phyloP scores from a whole-genome alignment of 2,113 vertebrate species.

The Periophthalmus modestus region DNA sequence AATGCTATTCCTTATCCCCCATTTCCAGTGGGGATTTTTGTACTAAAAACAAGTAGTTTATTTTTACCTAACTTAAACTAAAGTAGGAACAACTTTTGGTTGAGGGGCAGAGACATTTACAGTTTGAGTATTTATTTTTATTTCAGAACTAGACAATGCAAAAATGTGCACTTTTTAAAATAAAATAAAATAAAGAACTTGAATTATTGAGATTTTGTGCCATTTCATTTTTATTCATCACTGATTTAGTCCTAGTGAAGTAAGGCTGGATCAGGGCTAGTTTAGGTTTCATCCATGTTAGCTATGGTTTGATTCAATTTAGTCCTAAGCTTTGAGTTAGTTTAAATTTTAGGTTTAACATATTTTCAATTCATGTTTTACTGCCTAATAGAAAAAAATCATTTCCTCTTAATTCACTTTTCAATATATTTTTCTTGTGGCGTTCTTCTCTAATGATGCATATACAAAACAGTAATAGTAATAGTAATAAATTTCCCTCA shows the following conservation, averaged over 20 bases:
- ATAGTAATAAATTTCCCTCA: constrained; percentile 43
- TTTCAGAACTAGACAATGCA: not conserved
- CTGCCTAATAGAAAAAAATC: too few relatives aligned
- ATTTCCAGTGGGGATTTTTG: constrained; percentile 39
- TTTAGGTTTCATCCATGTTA: not conserved
- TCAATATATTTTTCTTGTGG: not conserved
- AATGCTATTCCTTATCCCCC: constrained; percentile 31
- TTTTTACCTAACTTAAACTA: not conserved
- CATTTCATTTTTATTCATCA: not conserved
- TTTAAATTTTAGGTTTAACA: too few relatives aligned
- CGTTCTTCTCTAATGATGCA: not conserved
- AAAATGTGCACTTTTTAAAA: not conserved
- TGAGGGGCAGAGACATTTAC: not conserved
- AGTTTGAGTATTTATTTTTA: not conserved
- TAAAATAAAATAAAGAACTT: too few relatives aligned
- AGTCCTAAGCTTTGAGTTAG: too few relatives aligned
- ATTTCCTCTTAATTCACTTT: not conserved
- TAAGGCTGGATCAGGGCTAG: not conserved
- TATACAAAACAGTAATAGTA: too few relatives aligned
- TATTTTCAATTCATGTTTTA: too few relatives aligned
- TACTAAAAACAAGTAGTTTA: constrained; percentile 17
- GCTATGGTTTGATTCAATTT: not conserved
- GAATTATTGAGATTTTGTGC: too few relatives aligned
- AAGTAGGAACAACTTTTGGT: not conserved
- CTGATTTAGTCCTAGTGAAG: not conserved